Evolutionary conservation across 1,140 invertebrate genomes (phyloP).

Genomic region (Drosophila nikananu): DNA sequence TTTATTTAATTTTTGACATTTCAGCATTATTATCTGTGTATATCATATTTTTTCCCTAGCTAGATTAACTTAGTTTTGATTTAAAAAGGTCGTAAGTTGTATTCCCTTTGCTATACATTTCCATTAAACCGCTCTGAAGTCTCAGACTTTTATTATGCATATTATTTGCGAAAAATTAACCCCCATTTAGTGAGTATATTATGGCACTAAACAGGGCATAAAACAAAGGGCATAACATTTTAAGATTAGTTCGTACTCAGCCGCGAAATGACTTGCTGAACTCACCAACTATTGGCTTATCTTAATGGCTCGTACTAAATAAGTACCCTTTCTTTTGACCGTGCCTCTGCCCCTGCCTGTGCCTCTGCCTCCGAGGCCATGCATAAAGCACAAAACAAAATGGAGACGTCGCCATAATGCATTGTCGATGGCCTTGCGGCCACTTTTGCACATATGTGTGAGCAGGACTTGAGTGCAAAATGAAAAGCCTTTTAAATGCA

Average conservation of each 20-base stretch:
- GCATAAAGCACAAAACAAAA: constrained; percentile 5
- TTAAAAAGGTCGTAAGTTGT: neutral
- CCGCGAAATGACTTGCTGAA: neutral
- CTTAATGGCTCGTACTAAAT: constrained; percentile 19
- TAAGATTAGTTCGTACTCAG: constrained; percentile 11
- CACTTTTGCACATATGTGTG: constrained; percentile 8
- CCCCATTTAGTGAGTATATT: constrained; percentile 2
- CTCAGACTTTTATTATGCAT: neutral
- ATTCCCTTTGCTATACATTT: neutral
- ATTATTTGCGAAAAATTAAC: constrained; percentile 2
- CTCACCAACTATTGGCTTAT: constrained; percentile 26
- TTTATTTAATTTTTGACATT: neutral
- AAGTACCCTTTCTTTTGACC: constrained; percentile 2
- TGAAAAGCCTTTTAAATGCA: constrained; percentile 47
- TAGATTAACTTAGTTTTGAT: neutral
- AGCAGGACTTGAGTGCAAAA: constrained; percentile 2
- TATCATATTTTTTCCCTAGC: neutral
- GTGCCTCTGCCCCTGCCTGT: neutral
- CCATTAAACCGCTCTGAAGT: neutral
- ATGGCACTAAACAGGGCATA: neutral
- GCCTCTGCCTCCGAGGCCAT: too few relatives aligned
- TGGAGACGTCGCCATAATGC: constrained; percentile 32
- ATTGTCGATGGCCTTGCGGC: constrained; percentile 46
- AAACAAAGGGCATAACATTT: neutral
- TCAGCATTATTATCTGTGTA: too few relatives aligned